Conservation (phyloP, 2,797 vertebrate species). For the Stomatorhinus walkeri region DNA sequence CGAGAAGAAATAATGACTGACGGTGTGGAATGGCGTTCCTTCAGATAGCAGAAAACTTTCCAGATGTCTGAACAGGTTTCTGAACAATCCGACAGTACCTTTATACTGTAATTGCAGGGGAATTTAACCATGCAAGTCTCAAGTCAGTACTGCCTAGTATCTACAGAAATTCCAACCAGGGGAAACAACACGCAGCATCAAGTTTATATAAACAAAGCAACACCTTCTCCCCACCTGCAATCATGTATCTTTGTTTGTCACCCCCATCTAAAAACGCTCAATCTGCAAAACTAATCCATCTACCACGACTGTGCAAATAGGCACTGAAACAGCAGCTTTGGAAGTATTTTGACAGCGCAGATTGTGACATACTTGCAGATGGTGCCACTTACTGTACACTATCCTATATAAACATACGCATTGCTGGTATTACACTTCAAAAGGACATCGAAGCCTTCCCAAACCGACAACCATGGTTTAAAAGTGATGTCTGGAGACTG, state of each 20-base stretch:
- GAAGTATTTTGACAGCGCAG: not conserved
- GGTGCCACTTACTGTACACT: not conserved
- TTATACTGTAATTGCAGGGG: not conserved
- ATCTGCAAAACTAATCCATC: not conserved
- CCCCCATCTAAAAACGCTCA: not conserved
- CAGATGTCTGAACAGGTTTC: not conserved
- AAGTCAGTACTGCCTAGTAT: not conserved
- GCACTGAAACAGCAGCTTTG: not conserved
- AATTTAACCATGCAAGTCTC: not conserved
- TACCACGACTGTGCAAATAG: not conserved
- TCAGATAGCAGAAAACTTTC: not conserved
- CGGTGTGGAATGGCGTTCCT: not conserved
- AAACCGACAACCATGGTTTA: not conserved
- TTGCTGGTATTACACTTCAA: not conserved
- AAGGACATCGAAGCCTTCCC: not conserved
- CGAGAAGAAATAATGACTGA: not conserved
- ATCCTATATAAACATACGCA: not conserved
- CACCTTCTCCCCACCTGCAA: not conserved
- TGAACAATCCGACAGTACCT: not conserved
- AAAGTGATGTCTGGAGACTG: not conserved
- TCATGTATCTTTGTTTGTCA: not conserved
- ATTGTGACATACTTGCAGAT: not conserved
- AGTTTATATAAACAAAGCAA: not conserved
- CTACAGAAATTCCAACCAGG: not conserved
- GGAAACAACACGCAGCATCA: not conserved